phyloP scores from a whole-genome alignment of 2,888 invertebrate species.

The Dermolepida albohirtum region DNA sequence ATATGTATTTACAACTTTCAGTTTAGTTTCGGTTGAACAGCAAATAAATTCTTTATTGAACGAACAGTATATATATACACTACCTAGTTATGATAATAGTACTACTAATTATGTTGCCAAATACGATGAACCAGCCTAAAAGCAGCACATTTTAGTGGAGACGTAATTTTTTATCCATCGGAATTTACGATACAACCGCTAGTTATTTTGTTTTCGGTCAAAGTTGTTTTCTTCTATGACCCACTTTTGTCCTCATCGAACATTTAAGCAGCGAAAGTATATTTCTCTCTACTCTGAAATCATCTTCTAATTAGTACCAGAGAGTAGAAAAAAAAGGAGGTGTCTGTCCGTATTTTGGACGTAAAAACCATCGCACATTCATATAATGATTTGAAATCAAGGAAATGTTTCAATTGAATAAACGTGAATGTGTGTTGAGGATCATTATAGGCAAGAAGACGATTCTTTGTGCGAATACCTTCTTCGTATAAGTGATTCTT shows the following conservation, averaged over 20 bases:
- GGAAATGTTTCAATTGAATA: slow-evolving; percentile 3
- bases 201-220: slow-evolving; percentile 14
- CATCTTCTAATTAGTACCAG: slow-evolving; percentile 16
- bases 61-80: too few relatives aligned
- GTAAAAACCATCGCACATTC: slow-evolving; percentile 10
- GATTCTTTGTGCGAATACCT: not conserved
- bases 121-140: slow-evolving; percentile 5
- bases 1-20: too few relatives aligned
- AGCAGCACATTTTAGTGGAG: slow-evolving; percentile 9
- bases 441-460: slow-evolving; percentile 1
- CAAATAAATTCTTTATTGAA: too few relatives aligned
- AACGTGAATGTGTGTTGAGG: not conserved
- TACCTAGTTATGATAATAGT: not conserved
- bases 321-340: not conserved
- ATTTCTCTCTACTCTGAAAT: slow-evolving; percentile 23
- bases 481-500: slow-evolving; percentile 16
- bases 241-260: slow-evolving; percentile 28
- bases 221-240: slow-evolving; percentile 37
- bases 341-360: slow-evolving; percentile 5
- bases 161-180: slow-evolving; percentile 12
- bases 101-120: slow-evolving; percentile 7
- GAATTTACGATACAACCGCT: slow-evolving; percentile 22
- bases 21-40: too few relatives aligned
- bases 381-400: slow-evolving; percentile 7
- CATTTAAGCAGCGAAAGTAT: slow-evolving; percentile 26